Base-by-base conservation (phyloP, 2,113 vertebrate species). In the Saiga tatarica region DNA sequence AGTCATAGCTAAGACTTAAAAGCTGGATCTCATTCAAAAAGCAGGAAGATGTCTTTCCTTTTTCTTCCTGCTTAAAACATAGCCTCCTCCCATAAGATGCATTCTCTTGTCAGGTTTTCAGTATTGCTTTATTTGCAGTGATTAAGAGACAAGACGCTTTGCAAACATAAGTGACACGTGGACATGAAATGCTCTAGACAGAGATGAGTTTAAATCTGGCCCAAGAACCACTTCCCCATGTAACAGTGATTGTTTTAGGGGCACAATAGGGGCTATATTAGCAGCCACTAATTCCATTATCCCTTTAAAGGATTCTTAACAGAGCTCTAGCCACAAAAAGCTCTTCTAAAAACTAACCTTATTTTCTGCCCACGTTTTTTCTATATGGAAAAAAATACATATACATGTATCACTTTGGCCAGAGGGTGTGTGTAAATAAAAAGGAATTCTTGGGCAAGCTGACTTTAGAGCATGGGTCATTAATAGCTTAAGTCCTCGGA, bases 71-170 rank as follows among this genome's bases (percentile, higher is more conserved):
- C 81, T 93, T 87, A 57, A 98, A 98, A 96, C 79, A 97, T 92
- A 97, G 84, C 91, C 95, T 93, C 50, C 93, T 97, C 93, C 94
- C 97, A 97, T 97, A 98, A 98, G 97, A 98, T 98, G 98, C 97
- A 95, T 98, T 96, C 78, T 97, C 52, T 97, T 21, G 53, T 86
- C 81, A 94, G 91, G 96, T 98, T 97, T 97, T 97, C 95, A 14
- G 94, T 98, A 98, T 98, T 98, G 98, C 98, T 98, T 95, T 98
- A 97, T 98, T 97, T 97, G 95, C 98, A 97, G 94, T 98, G 97
- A 98, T 98, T 97, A 89, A 91, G 42, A 97, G 87, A 96, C 81
- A 53, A 94, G 88, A 98, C 53, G 93, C 7, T 94, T 64, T 82
- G 57, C 39, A 95, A 97, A 50, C 67, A 83, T 81, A 95, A 95